phyloP scores from a whole-genome alignment of 1,140 invertebrate species.

The Dreissena polymorpha region DNA sequence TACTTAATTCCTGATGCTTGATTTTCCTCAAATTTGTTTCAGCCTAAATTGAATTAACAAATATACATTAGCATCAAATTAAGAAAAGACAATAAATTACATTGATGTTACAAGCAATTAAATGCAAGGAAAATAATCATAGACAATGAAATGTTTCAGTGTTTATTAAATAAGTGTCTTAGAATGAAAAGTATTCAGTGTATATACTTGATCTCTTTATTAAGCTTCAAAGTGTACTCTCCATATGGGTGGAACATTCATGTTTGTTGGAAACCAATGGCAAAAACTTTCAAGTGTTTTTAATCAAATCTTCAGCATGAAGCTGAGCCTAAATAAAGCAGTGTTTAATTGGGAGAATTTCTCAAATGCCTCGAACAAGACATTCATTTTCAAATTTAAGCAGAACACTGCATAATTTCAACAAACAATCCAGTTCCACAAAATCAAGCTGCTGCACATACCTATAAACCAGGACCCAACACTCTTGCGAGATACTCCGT shows the following conservation, averaged over 20 bases:
- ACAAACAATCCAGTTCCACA: neutral
- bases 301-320: no score
- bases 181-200: neutral
- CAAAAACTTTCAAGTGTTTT: no score
- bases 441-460: conserved; percentile 3
- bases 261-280: no score
- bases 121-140: neutral
- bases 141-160: neutral
- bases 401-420: neutral
- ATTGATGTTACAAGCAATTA: no score
- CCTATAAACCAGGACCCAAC: conserved; percentile 9
- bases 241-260: neutral
- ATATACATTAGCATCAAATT: conserved; percentile 12
- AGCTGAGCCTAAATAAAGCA: no score
- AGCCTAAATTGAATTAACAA: conserved; percentile 53
- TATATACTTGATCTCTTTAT: neutral
- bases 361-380: neutral
- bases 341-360: no score
- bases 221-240: neutral
- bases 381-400: neutral
- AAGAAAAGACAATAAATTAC: neutral
- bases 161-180: no score
- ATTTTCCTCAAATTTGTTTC: conserved; percentile 39
- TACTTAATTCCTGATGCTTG: conserved; percentile 47
- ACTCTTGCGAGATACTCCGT: conserved; percentile 5